Base-by-base conservation (phyloP, 35 echinoderm and acorn worm species). In the Ophiothrix spiculata region DNA sequence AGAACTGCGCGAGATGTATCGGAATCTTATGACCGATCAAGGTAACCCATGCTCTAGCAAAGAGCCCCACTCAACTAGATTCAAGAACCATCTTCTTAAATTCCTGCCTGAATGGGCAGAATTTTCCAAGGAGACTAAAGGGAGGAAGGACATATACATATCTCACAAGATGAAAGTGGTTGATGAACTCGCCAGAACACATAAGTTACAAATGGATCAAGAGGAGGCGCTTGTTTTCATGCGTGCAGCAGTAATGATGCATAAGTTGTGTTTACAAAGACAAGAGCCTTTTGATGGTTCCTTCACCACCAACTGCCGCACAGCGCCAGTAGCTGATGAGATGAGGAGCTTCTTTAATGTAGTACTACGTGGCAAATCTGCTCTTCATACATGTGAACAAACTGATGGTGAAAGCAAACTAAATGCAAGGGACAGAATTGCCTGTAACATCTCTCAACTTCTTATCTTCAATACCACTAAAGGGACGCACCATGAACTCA, bases 391-490 rank as follows among this genome's bases (percentile, higher is more conserved):
- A 80, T 38, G 37, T 80, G 78, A 80, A 38, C 33, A 80, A 35
- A 80, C 0, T 39, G 78, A 38, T 80, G 78, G 38, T 37, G 78
- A 80, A 1, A 38, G 37, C 36, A 80, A 37, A 35, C 36, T 80
- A 8, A 0, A 0, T 2, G 35, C 35, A 23, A 2, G 78, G 35
- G 78, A 80, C 33, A 80, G 8, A 16, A 80, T 2, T 29, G 78
- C 8, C 23, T 80, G 78, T 29, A 35, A 39, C 78, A 80, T 80
- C 35, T 80, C 78, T 37, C 1, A 80, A 37, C 78, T 80, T 33
- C 78, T 80, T 80, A 80, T 80, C 78, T 80, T 37, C 78, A 80
- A 80, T 80, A 4, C 78, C 31, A 79, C 31, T 37, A 79, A 79
- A 37, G 77, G n/a, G 31, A 37, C 77, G 21, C 77, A 79, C 77